A percentile compares a stretch with the other conserved stretches of the same genome.
Conservation (phyloP, 2,113 vertebrate species). For the Glareola pratincola region DNA sequence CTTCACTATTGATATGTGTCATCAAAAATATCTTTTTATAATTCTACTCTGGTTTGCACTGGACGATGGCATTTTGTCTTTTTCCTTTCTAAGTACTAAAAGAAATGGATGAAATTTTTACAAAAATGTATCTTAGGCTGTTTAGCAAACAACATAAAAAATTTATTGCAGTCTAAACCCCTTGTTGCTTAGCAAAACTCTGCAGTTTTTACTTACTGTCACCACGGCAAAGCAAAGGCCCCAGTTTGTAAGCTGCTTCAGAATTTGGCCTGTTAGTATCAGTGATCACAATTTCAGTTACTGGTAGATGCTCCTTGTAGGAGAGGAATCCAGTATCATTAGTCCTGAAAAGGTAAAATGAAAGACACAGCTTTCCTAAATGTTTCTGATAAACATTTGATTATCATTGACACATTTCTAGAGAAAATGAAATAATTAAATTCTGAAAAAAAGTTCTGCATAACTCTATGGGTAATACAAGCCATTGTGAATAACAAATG, state of each 20-base stretch:
- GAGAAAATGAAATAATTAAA: background rate
- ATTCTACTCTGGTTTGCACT: background rate
- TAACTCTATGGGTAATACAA: background rate
- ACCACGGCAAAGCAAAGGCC: slow-evolving; percentile 86
- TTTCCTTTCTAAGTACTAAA: background rate
- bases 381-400: background rate
- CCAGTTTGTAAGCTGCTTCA: slow-evolving; percentile 86
- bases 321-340: slow-evolving; percentile 87
- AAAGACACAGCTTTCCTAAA: background rate
- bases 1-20: background rate
- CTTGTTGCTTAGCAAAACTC: background rate
- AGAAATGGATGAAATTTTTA: background rate
- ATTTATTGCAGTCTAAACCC: background rate
- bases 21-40: background rate
- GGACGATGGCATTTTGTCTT: accelerated
- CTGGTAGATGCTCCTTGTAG: slow-evolving; percentile 88
- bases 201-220: slow-evolving; percentile 85
- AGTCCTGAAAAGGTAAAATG: slow-evolving; percentile 75
- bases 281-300: slow-evolving; percentile 84
- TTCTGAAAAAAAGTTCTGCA: background rate
- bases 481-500: background rate
- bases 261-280: slow-evolving; percentile 84
- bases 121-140: background rate
- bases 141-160: background rate
- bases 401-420: background rate